These are phyloP conservation scores for Bambusicola thoracicus DNA, from an alignment of 2,113 vertebrate species.

Conservation along the genomic window DNA sequence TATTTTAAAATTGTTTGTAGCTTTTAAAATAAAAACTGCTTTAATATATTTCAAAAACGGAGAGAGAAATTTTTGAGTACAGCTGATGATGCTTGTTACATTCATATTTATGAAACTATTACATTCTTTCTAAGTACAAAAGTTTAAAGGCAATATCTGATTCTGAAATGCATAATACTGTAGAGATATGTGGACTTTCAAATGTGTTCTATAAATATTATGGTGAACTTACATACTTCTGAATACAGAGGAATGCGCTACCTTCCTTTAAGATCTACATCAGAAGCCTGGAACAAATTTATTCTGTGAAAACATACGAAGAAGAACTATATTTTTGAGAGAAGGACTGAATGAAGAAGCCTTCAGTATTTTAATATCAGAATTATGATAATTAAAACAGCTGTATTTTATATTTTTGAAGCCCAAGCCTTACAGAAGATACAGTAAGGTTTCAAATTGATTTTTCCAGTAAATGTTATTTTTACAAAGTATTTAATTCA, in stretches of 20 bases:
- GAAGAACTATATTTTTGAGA: background rate
- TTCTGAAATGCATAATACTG: background rate
- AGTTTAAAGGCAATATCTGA: background rate
- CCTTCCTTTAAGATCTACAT: background rate
- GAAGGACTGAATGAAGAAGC: background rate
- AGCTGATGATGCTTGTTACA: background rate
- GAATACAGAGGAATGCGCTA: background rate
- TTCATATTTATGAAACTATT: background rate
- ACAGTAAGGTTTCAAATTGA: background rate
- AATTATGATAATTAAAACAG: background rate
- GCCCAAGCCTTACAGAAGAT: rapidly evolving
- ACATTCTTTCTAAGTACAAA: background rate
- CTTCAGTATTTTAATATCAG: background rate
- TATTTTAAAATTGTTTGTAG: background rate
- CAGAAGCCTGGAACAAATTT: background rate
- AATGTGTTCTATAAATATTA: background rate
- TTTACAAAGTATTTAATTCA: background rate
- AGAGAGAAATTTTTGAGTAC: background rate
- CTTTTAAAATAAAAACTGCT: background rate
- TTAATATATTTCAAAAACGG: background rate
- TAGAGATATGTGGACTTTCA: background rate
- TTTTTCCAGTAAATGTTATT: background rate
- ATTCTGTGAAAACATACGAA: background rate
- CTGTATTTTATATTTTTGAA: background rate
- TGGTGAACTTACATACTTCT: background rate